Base-by-base conservation (phyloP, 35 echinoderm and acorn worm genomes). In the Heliocidaris erythrogramma region DNA sequence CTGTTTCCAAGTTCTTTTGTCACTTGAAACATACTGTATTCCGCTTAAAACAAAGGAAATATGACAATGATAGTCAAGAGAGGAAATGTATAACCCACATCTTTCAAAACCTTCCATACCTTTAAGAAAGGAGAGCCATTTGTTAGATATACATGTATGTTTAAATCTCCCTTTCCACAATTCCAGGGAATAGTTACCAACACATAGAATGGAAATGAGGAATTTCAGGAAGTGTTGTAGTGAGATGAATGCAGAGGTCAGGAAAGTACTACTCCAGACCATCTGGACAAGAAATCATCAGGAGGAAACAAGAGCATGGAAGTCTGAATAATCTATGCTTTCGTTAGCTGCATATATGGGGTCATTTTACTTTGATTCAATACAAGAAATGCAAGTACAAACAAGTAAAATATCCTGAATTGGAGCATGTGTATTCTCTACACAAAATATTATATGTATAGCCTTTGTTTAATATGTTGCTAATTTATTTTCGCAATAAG, bases 231-330 rank as follows among this genome's bases (percentile, higher is more conserved):
- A 78, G 65, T 78, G 65, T 78, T 78, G 17, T n/a, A 78, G 65
- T 78, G 65, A 27, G 65, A 78, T n/a, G 87, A 89, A 32, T 47
- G 47, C 31, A 89, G 32, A 89, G 87, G 47, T 32, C 31, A 89
- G 47, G 47, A 89, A 89, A 89, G 87, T 48, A 47, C 87, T 47
- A 89, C 31, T 89, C 30, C 31, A 47, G 87, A 47, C 87, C 87
- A 89, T 89, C 87, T 89, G 87, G 87, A 89, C 32, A 89, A 89
- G 87, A 48, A 89, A 89, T 89, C 87, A 89, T 27, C 2, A 9
- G 9, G 87, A 89, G 87, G 87, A 89, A 89, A 48, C 87, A 89
- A 89, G 47, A 89, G 18, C 87, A 42, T 32, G 87, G 31, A 89
- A 89, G 87, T 89, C 31, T 89, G 42, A 89, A 89, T 89, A 89